A percentile compares a stretch with the other conserved stretches of the same genome.
Evolutionary conservation across 2,888 invertebrate species (phyloP).

Genomic region (Apocheima hispidaria): DNA sequence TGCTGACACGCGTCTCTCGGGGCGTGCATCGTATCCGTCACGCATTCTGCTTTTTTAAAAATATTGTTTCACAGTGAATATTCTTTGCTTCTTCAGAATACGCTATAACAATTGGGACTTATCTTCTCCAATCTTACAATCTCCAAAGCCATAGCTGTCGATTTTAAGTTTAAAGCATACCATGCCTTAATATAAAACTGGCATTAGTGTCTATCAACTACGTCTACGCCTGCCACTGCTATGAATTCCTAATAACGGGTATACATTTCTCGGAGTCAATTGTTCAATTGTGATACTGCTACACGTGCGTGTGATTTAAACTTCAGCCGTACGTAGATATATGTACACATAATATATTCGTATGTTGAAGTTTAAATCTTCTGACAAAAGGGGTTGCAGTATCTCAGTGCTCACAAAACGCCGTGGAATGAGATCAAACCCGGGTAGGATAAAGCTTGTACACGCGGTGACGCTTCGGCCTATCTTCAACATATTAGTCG

Average conservation of each 20-base stretch:
- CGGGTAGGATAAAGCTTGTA: conserved; percentile 23
- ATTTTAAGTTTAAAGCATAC: background rate
- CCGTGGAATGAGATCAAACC: conserved; percentile 30
- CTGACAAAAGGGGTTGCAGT: conserved; percentile 27
- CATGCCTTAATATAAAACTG: background rate
- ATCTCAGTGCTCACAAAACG: conserved; percentile 31
- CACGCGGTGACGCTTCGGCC: conserved; percentile 15
- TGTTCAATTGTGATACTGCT: conserved; percentile 16
- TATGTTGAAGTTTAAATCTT: conserved; percentile 23
- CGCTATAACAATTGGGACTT: no score
- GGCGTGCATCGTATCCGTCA: no score
- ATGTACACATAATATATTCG: background rate
- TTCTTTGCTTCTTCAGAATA: no score
- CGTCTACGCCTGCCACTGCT: background rate
- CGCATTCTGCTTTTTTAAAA: no score
- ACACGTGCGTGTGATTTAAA: no score
- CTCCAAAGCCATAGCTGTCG: background rate
- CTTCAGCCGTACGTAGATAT: no score
- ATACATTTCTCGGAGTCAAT: conserved; percentile 2
- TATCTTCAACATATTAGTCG: conserved; percentile 22
- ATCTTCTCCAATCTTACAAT: background rate
- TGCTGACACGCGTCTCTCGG: no score
- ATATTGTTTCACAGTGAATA: background rate
- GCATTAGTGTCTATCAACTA: background rate
- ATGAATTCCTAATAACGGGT: background rate